Percentiles rank a stretch among this genome's conserved stretches.
phyloP scores from a whole-genome alignment of 2,113 vertebrate species.

The Xyliphius kryptos region DNA sequence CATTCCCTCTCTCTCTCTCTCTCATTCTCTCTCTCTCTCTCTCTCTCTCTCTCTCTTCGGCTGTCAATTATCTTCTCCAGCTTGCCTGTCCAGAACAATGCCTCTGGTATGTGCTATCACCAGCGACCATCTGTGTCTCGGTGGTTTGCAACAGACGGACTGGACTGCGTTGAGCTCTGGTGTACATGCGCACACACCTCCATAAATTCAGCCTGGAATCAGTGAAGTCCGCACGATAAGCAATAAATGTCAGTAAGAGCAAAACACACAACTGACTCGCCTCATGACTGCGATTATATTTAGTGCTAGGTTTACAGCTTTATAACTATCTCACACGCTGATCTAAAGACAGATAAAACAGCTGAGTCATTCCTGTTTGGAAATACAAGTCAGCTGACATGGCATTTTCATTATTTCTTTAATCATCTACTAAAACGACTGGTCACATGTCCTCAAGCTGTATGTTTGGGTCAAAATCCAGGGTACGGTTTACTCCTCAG shows the following conservation, averaged over 20 bases:
- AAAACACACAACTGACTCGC: too few species aligned
- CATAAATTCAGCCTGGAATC: constrained; percentile 4
- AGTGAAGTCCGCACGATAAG: too few species aligned
- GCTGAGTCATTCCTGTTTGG: not conserved
- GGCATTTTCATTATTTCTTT: not conserved
- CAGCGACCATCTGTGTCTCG: constrained; percentile 72
- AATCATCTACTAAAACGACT: constrained; percentile 13
- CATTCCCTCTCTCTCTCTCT: too few species aligned
- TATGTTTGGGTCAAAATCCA: constrained; percentile 7
- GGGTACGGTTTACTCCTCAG: constrained; percentile 7
- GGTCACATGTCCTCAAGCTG: not conserved
- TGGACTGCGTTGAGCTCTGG: constrained; percentile 46
- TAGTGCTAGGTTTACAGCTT: not conserved
- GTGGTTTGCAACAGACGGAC: constrained; percentile 73
- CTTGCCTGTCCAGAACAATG: constrained; percentile 70
- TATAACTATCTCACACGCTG: not conserved
- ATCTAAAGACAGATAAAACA: not conserved
- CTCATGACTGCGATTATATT: not conserved
- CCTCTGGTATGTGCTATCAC: constrained; percentile 75
- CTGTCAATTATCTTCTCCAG: constrained; percentile 72
- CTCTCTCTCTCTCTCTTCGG: constrained; percentile 41
- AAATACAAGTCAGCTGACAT: constrained; percentile 3
- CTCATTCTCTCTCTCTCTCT: too few species aligned
- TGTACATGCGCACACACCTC: not conserved
- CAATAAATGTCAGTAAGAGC: too few species aligned